Conservation (phyloP, 2,888 invertebrate species). For the Bimastos eiseni region DNA sequence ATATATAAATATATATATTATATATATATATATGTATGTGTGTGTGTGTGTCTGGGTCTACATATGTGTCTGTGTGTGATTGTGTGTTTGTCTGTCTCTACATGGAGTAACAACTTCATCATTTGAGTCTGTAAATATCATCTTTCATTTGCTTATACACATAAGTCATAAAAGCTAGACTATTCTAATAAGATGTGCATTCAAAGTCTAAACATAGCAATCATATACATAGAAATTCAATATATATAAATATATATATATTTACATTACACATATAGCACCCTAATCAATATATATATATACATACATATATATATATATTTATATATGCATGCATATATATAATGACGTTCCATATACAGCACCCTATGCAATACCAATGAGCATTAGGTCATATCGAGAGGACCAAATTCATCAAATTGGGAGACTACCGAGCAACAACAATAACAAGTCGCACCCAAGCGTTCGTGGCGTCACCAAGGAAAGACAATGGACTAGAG, state of each 20-base stretch:
- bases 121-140: neutral
- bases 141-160: neutral
- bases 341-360: neutral
- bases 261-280: neutral
- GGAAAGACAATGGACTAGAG: no score
- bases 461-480: no score
- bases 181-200: neutral
- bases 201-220: neutral
- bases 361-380: neutral
- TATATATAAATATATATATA: neutral
- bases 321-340: no score
- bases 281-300: neutral
- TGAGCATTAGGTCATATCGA: no score
- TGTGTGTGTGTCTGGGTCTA: neutral
- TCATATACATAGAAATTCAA: neutral
- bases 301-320: no score
- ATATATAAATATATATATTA: neutral
- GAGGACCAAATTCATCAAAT: neutral
- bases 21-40: neutral
- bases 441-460: neutral
- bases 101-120: neutral
- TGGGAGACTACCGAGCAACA: neutral
- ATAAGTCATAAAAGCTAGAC: no score
- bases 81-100: neutral
- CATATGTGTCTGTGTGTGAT: neutral